Base-by-base conservation (phyloP, 2,888 invertebrate species). In the Xestia xanthographa region DNA sequence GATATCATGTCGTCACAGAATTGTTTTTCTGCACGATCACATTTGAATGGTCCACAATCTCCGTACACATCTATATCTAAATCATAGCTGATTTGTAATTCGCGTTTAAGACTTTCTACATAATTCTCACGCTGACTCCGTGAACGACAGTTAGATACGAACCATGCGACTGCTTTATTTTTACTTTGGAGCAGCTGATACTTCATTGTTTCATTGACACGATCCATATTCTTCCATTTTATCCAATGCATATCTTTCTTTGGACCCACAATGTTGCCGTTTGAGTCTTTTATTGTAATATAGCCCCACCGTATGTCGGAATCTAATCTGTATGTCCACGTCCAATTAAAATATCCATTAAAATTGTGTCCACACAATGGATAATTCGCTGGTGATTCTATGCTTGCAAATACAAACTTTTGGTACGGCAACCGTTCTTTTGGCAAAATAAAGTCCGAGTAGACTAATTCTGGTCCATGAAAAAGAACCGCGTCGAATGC, bases 271-370 rank as follows among this genome's bases (percentile, higher is more conserved):
- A 93, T 81, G 0, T 87, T 85, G 0, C 90, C 88, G 0, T 92
- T 67, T 50, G 80, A 58, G 79, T 95, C 92, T 80, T 91, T 91
- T n/a, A 95, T 89, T 0, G 90, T 88, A 3, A 96, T 87, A 72
- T 94, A 95, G 0, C 93, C 93, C 94, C 94, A 95, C 65, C 86
- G 89, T 4, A 93, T 83, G 74, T 95, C 95, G 0, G 95, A 95
- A 66, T 92, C 91, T 17, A 94, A 77, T 86, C 85, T 92, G 60
- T 93, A 95, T 0, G 95, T 95, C 95, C 94, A 95, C 2, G 95
- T 95, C 95, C 95, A 95, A 60, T 95, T 95, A 75, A 95, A 95
- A 71, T 87, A 95, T 26, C 88, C 87, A 45, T 95, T 88, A 17
- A 91, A 91, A 29, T 79, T 77, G 3, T 89, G 70, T 0, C 88